These are phyloP conservation scores for Sclerurus mexicanus DNA, from an alignment of 2,113 vertebrate genomes.

Conservation along the genomic window DNA sequence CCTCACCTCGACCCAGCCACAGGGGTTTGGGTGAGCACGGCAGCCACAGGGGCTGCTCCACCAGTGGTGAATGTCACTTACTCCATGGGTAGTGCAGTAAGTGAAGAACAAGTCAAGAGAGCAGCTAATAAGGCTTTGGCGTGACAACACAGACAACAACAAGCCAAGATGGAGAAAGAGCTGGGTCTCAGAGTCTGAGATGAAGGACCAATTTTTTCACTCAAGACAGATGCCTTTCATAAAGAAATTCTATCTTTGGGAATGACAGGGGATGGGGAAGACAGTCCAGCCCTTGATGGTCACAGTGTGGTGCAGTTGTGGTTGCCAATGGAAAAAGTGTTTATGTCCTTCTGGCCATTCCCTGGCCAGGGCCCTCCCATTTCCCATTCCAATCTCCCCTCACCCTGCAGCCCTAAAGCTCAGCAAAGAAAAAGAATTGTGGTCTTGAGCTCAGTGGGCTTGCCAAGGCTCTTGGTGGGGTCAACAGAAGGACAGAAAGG, in stretches of 20 bases:
- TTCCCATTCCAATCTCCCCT: not conserved
- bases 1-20: fast-evolving
- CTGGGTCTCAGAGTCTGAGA: not conserved
- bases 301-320: fast-evolving
- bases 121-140: not conserved
- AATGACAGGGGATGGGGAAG: not conserved
- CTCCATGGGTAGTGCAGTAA: not conserved
- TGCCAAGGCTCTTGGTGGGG: not conserved
- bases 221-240: not conserved
- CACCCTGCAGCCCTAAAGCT: not conserved
- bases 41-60: not conserved
- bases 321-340: not conserved
- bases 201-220: not conserved
- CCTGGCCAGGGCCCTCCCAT: not conserved
- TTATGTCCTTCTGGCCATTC: not conserved
- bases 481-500: not conserved
- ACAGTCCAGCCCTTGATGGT: not conserved
- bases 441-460: not conserved
- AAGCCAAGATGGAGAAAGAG: not conserved
- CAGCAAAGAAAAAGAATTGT: not conserved
- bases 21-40: fast-evolving
- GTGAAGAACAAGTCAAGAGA: not conserved
- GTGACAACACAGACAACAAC: no score
- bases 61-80: not conserved
- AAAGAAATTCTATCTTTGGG: not conserved